Base-by-base conservation (phyloP, 2,888 invertebrate genomes). In the Serrognathus titanus region DNA sequence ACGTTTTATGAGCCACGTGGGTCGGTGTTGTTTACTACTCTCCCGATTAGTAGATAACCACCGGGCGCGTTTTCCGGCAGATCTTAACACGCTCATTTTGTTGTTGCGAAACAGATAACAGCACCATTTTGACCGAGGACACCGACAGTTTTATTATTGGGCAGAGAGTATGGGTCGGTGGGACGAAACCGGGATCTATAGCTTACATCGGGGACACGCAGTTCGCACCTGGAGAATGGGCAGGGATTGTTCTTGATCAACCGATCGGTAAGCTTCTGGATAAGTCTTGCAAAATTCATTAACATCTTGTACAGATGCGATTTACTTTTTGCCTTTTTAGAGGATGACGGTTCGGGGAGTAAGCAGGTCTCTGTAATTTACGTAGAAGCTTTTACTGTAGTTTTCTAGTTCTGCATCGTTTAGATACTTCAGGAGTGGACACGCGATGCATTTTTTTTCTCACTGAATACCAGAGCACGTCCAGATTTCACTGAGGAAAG, bases 151-250 rank as follows among this genome's bases (percentile, higher is more conserved):
- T 94, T 78, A 95, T 94, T 71, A 94, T 97, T 72, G 97, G 97
- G 31, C 93, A 97, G 74, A 84, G 90, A 62, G 93, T 97, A 64
- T 97, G 92, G 91, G 95, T 96, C 61, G 92, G 93, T 67, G 94
- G 94, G 54, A 85, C 87, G 51, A 96, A 97, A 75, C 87, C 94
- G 2, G 97, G 97, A 37, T 88, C 89, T 72, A 92, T 98, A 66
- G 93, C 95, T 40, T 97, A 91, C 77, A 89, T 96, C 55, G 95
- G 97, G 35, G 94, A 94, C 73, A 95, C 97, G 51, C 93, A 96
- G 76, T 97, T 98, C 80, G 97, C 97, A 11, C 94, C 95, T 13
- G 98, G 98, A 58, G 94, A 97, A 64, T 99, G 97, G 97, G 97
- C 96, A 48, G 98, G 97, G 49, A 88, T 99, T 58, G 97, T 95